phyloP scores from a whole-genome alignment of 2,888 invertebrate species.

The Azorinus chamasolen region DNA sequence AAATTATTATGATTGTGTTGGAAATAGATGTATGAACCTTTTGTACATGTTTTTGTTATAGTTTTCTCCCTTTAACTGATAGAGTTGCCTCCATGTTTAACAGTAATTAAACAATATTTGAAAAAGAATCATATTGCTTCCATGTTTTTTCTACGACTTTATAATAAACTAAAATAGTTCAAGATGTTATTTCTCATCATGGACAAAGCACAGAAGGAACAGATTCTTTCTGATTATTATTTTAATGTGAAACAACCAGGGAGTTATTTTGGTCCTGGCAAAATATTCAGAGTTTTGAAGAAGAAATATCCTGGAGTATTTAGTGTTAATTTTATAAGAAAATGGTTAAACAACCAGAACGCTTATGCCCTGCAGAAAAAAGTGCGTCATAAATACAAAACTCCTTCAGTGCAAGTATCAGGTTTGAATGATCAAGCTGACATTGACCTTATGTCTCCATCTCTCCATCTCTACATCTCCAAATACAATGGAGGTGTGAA shows the following conservation, averaged over 20 bases:
- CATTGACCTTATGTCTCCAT: conserved; percentile 37
- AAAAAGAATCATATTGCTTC: no score
- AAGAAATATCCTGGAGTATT: conserved; percentile 34
- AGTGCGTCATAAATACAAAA: conserved; percentile 39
- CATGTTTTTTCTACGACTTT: neutral
- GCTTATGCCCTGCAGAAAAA: conserved; percentile 31
- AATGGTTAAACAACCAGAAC: conserved; percentile 51
- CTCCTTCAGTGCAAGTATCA: conserved; percentile 35
- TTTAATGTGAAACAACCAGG: conserved; percentile 27
- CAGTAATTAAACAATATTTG: no score
- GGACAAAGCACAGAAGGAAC: conserved; percentile 37
- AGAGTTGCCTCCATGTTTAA: no score
- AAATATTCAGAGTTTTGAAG: conserved; percentile 15
- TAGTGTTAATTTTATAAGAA: conserved; percentile 24
- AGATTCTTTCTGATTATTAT: conserved; percentile 35
- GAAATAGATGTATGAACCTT: no score
- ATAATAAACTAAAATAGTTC: neutral
- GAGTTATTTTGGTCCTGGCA: conserved; percentile 30
- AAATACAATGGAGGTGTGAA: conserved; percentile 32
- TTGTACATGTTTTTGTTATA: no score
- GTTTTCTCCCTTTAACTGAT: no score
- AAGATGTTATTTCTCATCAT: conserved; percentile 4
- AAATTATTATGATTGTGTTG: no score
- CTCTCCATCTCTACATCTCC: conserved; percentile 28
- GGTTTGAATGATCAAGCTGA: conserved; percentile 42